Conservation (phyloP, 1,140 invertebrate species). For the Cherax quadricarinatus region DNA sequence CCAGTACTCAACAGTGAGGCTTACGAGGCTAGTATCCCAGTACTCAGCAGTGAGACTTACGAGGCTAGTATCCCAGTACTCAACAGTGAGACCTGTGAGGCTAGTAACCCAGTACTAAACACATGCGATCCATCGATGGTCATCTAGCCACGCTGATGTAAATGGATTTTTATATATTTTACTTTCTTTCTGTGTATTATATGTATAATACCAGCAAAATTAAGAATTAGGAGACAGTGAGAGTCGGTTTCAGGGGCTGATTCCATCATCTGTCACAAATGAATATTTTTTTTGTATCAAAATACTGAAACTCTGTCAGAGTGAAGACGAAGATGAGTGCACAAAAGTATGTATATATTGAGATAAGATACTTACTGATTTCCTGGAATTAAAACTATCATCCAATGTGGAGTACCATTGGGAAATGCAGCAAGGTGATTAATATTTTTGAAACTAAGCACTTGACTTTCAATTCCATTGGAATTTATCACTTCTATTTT, state of each 20-base stretch:
- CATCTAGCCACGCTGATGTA: neutral
- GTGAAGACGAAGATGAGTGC: neutral
- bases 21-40: neutral
- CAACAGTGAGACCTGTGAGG: neutral
- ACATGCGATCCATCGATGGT: no score
- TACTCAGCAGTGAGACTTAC: neutral
- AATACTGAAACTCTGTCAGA: neutral
- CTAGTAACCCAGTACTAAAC: neutral
- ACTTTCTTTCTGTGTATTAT: neutral
- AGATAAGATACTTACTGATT: neutral
- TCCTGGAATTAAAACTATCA: neutral
- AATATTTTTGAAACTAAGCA: neutral
- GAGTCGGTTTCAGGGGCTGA: neutral
- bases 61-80: neutral
- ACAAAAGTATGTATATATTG: neutral
- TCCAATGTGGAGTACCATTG: slow-evolving; percentile 3
- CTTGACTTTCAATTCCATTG: slow-evolving; percentile 2
- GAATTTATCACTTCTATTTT: slow-evolving; percentile 7
- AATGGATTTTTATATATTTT: neutral
- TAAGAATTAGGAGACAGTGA: neutral
- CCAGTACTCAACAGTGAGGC: neutral
- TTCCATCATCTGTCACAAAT: neutral
- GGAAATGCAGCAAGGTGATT: slow-evolving; percentile 1
- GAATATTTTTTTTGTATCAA: neutral
- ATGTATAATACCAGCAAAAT: neutral